A percentile compares a stretch with the other conserved stretches of the same genome.
These are phyloP conservation scores for Bombus affinis DNA, from an alignment of 1,140 invertebrate species.

Conservation along the genomic window DNA sequence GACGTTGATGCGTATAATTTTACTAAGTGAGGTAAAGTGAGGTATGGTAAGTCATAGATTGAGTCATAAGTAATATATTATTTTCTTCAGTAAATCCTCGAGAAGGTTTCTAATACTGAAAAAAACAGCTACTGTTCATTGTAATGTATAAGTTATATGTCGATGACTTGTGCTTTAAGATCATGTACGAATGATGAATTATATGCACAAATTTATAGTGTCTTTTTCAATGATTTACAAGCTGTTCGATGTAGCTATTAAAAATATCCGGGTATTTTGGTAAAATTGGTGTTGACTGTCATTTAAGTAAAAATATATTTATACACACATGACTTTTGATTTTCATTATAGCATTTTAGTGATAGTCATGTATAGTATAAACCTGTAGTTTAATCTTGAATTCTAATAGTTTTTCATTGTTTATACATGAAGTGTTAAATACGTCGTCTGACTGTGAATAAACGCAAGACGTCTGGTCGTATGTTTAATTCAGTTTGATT, in stretches of 20 bases:
- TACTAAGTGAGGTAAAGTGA: not conserved
- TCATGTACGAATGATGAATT: not conserved
- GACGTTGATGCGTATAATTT: not conserved
- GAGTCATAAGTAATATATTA: not conserved
- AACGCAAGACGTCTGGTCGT: not conserved
- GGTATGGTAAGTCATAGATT: not conserved
- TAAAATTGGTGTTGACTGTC: not conserved
- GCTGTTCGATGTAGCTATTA: not conserved
- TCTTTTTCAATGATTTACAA: not conserved
- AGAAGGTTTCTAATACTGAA: too few relatives aligned
- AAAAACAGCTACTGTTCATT: too few relatives aligned
- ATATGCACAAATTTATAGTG: not conserved
- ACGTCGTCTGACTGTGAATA: not conserved
- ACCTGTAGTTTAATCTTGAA: too few relatives aligned
- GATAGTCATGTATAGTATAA: too few relatives aligned
- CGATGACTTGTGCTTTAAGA: not conserved
- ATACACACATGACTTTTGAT: too few relatives aligned
- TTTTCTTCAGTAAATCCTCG: too few relatives aligned
- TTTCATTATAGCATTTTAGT: too few relatives aligned
- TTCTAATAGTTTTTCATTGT: too few relatives aligned
- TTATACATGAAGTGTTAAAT: too few relatives aligned
- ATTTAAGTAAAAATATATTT: not conserved
- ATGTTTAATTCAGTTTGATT: not conserved
- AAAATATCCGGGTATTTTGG: not conserved
- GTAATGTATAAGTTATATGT: not conserved